A percentile compares a stretch with the other conserved stretches of the same genome.
Conservation (phyloP, 2,797 vertebrate genomes). For the Diceros bicornis region DNA sequence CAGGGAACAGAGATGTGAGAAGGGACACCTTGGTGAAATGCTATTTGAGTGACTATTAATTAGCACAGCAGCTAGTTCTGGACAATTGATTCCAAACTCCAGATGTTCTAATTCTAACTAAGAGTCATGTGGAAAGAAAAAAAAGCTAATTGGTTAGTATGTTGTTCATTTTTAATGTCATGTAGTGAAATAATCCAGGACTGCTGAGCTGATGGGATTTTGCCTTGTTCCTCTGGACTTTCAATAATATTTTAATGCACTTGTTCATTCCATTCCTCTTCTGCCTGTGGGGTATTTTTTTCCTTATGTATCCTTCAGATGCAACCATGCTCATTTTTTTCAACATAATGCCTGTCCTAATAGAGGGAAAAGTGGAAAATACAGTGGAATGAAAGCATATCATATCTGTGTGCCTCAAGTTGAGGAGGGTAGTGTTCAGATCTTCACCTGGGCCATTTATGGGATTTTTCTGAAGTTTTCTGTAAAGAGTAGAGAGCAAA, state of each 20-base stretch:
- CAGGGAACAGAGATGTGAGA: conserved; percentile 41
- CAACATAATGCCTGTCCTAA: neutral
- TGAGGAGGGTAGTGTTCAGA: neutral
- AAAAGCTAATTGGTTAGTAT: conserved; percentile 83
- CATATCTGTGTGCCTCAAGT: neutral
- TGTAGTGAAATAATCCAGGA: conserved; percentile 80
- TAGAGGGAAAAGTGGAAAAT: neutral
- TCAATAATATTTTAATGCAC: conserved; percentile 59
- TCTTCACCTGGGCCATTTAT: neutral
- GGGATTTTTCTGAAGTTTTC: conserved; percentile 42
- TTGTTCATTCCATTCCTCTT: conserved; percentile 10
- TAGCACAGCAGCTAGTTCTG: conserved; percentile 87
- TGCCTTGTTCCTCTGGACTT: conserved; percentile 61
- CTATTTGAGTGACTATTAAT: conserved; percentile 88
- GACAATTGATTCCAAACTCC: conserved; percentile 88
- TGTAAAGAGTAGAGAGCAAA: neutral
- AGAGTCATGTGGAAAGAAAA: conserved; percentile 73
- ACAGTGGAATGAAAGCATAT: neutral
- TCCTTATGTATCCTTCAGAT: conserved; percentile 70
- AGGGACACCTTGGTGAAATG: conserved; percentile 85
- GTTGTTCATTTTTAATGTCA: conserved; percentile 79
- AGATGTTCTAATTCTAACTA: conserved; percentile 88
- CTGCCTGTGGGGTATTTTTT: conserved; percentile 16
- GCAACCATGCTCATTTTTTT: neutral
- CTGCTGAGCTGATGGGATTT: conserved; percentile 81